Conservation (phyloP, 2,113 vertebrate species). For the Empidonax alnorum region DNA sequence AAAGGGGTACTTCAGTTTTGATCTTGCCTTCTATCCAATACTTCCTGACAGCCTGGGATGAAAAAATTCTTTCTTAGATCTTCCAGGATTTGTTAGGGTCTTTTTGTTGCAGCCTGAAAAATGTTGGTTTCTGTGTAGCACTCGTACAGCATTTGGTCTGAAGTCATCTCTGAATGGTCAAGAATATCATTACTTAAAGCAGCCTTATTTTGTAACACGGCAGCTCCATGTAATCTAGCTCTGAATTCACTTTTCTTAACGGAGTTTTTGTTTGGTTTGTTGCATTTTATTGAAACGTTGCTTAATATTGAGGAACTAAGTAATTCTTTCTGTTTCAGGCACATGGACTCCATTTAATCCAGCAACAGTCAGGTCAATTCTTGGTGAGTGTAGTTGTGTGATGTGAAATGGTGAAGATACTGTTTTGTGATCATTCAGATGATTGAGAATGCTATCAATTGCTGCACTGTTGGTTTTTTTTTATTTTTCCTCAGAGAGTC, state of each 20-base stretch:
- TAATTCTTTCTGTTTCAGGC: conserved; percentile 78
- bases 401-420: background rate
- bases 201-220: background rate
- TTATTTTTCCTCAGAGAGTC: background rate
- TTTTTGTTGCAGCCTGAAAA: background rate
- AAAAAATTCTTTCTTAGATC: background rate
- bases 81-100: background rate
- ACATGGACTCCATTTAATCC: conserved; percentile 99
- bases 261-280: background rate
- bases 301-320: background rate
- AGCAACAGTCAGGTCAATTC: conserved; percentile 92
- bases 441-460: background rate
- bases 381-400: conserved; percentile 82
- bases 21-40: background rate
- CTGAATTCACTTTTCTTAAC: background rate
- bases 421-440: background rate
- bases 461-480: background rate
- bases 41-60: background rate
- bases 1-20: background rate
- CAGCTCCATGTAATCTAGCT: background rate
- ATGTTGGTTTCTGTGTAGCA: background rate
- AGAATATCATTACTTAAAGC: background rate
- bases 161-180: background rate
- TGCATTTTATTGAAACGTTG: background rate
- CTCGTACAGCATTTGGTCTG: background rate